Conservation (phyloP, 2,797 vertebrate species). For the Tokudaia muenninki region DNA sequence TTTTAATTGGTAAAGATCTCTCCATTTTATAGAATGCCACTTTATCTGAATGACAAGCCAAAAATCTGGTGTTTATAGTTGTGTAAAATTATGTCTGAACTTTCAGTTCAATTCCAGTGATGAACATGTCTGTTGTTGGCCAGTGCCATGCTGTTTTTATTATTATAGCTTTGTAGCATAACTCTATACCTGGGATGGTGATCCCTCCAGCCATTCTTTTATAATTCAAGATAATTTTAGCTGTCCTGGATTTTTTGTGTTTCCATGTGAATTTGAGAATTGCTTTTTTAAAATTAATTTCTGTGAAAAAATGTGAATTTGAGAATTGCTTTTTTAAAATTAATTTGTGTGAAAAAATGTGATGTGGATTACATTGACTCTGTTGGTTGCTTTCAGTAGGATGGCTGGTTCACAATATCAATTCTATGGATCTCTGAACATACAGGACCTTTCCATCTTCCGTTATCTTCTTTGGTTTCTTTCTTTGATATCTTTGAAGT, state of each 20-base stretch:
- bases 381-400: background rate
- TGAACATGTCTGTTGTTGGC: no score
- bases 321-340: no score
- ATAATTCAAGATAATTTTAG: background rate
- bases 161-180: no score
- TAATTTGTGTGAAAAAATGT: background rate
- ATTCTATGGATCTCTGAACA: background rate
- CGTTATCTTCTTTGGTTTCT: background rate
- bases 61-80: background rate
- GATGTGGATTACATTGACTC: no score
- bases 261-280: background rate
- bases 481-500: no score
- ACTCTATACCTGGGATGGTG: no score
- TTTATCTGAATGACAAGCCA: background rate
- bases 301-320: background rate
- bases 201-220: background rate
- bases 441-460: background rate
- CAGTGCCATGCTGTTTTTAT: no score
- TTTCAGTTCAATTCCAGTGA: background rate
- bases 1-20: no score
- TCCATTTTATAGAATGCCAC: background rate
- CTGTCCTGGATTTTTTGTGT: background rate
- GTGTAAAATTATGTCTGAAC: background rate
- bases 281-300: background rate
- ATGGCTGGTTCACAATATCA: background rate